Base-by-base conservation (phyloP, 1,140 invertebrate species). In the Himalopsyche phryganea region DNA sequence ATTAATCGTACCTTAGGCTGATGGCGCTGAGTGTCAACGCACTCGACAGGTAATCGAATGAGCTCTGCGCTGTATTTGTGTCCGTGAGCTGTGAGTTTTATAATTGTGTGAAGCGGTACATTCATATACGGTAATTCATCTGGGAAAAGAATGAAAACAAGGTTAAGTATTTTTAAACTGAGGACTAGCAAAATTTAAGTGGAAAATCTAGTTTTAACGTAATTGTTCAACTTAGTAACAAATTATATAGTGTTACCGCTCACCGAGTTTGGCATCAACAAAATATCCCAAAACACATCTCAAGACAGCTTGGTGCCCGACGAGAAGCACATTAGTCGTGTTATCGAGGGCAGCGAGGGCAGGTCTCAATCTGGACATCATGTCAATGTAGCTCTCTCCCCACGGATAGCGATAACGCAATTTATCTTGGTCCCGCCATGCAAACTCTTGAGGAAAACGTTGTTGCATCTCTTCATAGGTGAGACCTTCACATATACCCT, bases 401-500 rank as follows among this genome's bases (percentile, higher is more conserved):
- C 88, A 90, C 0, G 92, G 92, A 74, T 96, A 96, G 36, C 94
- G 83, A 74, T 96, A 97, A 62, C 89, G 87, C 50, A 94, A 82
- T 75, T 97, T 97, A 71, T 96, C 91, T 66, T 91, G 85, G 74
- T 96, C 92, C 10, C 94, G 80, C 76, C 89, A 85, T 1, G 91
- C 91, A 73, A 96, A 93, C 73, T 96, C 94, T 68, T 90, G 86
- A 1, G 93, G 93, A 80, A 90, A 94, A 44, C 85, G 84, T 54
- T 89, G 86, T 64, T 93, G 88, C 76, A 97, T 94, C 73, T 96
- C 94, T 73, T 96, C 92, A 71, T 96, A 97, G 0, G 92, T 94
- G 62, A 96, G 80, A 13, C 89, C 90, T 74, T 96, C 94, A 76
- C 93, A 96, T 44, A 94, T 90, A 42, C 94, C 93, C 89, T 91